Evolutionary conservation across 2,113 vertebrate species (phyloP).

Genomic region (Oreocharis arfaki): DNA sequence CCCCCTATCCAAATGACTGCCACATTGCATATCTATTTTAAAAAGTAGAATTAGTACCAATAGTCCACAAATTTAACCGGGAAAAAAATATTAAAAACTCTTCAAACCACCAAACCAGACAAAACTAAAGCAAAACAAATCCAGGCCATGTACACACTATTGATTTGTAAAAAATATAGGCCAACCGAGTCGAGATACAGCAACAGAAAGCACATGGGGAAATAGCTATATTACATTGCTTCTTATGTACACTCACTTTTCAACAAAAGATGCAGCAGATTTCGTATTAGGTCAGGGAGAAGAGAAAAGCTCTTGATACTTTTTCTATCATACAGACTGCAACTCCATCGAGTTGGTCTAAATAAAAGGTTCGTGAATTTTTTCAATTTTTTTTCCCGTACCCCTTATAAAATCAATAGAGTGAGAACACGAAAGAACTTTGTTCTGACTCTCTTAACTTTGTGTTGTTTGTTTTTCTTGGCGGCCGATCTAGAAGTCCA

Average conservation of each 20-base stretch:
- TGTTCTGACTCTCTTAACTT: not conserved
- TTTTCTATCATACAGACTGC: not conserved
- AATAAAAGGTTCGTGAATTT: not conserved
- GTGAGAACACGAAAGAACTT: not conserved
- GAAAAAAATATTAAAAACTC: rapidly evolving
- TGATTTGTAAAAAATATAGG: not conserved
- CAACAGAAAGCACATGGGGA: not conserved
- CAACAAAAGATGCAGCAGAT: not conserved
- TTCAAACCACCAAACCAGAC: not conserved
- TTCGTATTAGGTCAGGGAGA: rapidly evolving
- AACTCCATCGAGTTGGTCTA: not conserved
- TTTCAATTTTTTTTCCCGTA: not conserved
- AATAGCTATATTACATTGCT: rapidly evolving
- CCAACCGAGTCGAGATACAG: not conserved
- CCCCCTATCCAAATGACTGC: not conserved
- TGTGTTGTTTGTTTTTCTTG: not conserved
- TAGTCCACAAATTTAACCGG: not conserved
- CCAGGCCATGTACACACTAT: not conserved
- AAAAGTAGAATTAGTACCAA: not conserved
- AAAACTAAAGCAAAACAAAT: not conserved
- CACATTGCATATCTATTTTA: not conserved
- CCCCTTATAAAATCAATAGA: not conserved
- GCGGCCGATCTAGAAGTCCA: not conserved
- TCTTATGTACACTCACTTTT: not conserved
- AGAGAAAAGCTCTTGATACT: not conserved